These are phyloP conservation scores for Sarcophaga peregrina DNA, from an alignment of 1,140 invertebrate genomes.

Conservation along the genomic window DNA sequence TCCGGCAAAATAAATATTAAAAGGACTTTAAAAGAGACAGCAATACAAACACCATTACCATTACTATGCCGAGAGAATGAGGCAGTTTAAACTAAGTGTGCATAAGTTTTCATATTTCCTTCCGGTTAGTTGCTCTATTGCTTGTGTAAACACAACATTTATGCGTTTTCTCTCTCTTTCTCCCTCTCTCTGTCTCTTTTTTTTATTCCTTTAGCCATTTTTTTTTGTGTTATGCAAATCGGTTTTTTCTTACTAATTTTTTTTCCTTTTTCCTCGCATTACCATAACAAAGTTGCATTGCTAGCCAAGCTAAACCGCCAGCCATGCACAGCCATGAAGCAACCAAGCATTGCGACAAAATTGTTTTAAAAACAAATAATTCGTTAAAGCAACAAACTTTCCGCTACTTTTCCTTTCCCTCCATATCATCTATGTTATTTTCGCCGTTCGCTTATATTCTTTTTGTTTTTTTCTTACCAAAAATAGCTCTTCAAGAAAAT, in stretches of 20 bases:
- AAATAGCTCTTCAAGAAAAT: background rate
- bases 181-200: too few species aligned
- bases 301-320: background rate
- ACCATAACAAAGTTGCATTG: background rate
- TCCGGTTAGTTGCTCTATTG: background rate
- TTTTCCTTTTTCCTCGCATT: background rate
- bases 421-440: background rate
- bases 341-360: conserved; percentile 7
- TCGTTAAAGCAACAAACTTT: conserved; percentile 19
- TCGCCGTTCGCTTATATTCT: background rate
- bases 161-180: too few species aligned
- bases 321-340: too few species aligned
- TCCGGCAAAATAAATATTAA: too few species aligned
- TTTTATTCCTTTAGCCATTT: too few species aligned
- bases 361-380: conserved; percentile 23
- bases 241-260: background rate
- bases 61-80: too few species aligned
- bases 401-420: too few species aligned
- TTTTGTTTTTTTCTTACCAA: background rate
- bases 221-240: background rate
- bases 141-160: conserved; percentile 11
- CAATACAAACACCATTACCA: too few species aligned
- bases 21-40: too few species aligned
- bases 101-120: background rate
- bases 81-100: too few species aligned